Conservation (phyloP, 2,888 invertebrate species). For the Clistopyga incitator region DNA sequence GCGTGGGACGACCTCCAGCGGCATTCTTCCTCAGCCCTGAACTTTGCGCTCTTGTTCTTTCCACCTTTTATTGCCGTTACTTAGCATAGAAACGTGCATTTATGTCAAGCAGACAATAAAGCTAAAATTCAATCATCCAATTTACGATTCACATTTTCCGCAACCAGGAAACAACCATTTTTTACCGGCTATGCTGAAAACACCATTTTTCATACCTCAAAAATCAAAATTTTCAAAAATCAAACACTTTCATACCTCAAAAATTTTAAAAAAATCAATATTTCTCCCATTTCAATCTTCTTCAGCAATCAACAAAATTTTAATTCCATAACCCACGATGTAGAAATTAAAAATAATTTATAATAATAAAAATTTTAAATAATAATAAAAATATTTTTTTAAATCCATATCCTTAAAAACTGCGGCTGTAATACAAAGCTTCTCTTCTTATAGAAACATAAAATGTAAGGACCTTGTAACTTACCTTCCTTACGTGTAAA, state of each 20-base stretch:
- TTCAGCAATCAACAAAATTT: too few relatives aligned
- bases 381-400: too few relatives aligned
- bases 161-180: background rate
- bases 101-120: background rate
- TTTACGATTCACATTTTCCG: background rate
- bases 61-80: background rate
- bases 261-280: too few relatives aligned
- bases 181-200: too few relatives aligned
- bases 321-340: too few relatives aligned
- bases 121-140: background rate
- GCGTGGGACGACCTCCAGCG: slow-evolving; percentile 51
- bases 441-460: background rate
- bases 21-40: slow-evolving; percentile 4
- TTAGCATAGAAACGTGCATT: background rate
- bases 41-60: background rate
- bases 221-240: too few relatives aligned
- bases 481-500: background rate
- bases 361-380: too few relatives aligned
- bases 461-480: background rate
- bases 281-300: too few relatives aligned
- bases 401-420: background rate
- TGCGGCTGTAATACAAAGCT: background rate
- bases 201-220: too few relatives aligned
- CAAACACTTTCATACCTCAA: too few relatives aligned
- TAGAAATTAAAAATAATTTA: too few relatives aligned